Conservation (phyloP, 2,888 invertebrate genomes). For the Cheiracanthium punctorium region DNA sequence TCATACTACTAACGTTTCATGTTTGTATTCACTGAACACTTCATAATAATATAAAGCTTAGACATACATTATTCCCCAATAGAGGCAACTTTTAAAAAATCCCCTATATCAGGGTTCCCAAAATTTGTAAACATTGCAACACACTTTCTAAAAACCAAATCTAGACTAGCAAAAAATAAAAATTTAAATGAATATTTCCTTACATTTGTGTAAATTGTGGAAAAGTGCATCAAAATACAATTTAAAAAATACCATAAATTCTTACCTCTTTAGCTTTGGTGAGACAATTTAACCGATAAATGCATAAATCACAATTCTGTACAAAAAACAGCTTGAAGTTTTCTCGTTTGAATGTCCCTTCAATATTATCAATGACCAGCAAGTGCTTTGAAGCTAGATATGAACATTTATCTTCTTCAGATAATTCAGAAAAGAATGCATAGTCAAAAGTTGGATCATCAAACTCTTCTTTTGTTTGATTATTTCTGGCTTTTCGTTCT, state of each 20-base stretch:
- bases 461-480: not conserved
- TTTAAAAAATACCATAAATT: not conserved
- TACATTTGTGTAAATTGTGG: no score
- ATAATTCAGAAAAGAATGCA: conserved; percentile 24
- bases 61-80: no score
- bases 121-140: no score
- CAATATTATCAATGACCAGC: conserved; percentile 81
- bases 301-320: conserved; percentile 85
- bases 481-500: not conserved
- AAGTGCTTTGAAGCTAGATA: conserved; percentile 73
- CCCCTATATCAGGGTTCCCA: no score
- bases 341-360: conserved; percentile 85
- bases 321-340: conserved; percentile 86
- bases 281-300: conserved; percentile 85
- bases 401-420: conserved; percentile 37
- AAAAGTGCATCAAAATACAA: no score
- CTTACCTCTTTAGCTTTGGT: conserved; percentile 84
- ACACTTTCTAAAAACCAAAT: no score
- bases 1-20: no score
- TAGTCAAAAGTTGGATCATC: conserved; percentile 48
- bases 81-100: no score
- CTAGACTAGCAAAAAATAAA: no score
- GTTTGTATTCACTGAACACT: no score
- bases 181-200: no score
- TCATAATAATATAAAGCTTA: no score